Evolutionary conservation across 2,888 invertebrate species (phyloP).

Genomic region (Leptinotarsa rubiginosa): DNA sequence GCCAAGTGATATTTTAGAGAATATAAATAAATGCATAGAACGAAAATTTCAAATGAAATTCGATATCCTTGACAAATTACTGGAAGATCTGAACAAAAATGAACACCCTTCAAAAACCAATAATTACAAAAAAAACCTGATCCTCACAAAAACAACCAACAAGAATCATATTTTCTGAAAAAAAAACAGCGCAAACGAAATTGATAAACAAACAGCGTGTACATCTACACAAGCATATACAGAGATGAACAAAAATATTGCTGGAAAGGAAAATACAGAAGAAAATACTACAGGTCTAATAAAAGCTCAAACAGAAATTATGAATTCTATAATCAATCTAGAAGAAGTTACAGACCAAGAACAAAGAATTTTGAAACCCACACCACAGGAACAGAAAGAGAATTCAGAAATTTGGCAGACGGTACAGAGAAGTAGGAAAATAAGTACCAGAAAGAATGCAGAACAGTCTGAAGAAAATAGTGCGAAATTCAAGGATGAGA

Average conservation of each 20-base stretch:
- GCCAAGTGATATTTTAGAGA: conserved; percentile 14
- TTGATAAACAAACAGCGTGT: background rate
- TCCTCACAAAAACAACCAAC: conserved; percentile 14
- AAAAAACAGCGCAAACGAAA: background rate
- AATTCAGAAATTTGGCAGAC: no score
- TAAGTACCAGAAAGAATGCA: no score
- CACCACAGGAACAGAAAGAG: no score
- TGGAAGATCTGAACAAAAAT: conserved; percentile 12
- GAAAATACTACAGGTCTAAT: background rate
- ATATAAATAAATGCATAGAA: conserved; percentile 17
- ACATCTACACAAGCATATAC: background rate
- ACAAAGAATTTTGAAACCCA: no score
- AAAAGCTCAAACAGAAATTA: no score
- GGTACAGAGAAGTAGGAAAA: no score
- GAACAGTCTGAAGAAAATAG: no score
- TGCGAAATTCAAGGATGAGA: no score
- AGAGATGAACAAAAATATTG: no score
- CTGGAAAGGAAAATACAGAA: background rate
- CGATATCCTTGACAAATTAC: conserved; percentile 15
- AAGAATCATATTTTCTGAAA: background rate
- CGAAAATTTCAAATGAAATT: conserved; percentile 16
- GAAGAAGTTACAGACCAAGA: no score
- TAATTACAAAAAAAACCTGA: background rate
- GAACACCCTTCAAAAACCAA: conserved; percentile 19
- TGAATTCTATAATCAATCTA: no score